These are phyloP conservation scores for Sinocyclocheilus maitianheensis DNA, from an alignment of 2,113 vertebrate species.

Conservation along the genomic window DNA sequence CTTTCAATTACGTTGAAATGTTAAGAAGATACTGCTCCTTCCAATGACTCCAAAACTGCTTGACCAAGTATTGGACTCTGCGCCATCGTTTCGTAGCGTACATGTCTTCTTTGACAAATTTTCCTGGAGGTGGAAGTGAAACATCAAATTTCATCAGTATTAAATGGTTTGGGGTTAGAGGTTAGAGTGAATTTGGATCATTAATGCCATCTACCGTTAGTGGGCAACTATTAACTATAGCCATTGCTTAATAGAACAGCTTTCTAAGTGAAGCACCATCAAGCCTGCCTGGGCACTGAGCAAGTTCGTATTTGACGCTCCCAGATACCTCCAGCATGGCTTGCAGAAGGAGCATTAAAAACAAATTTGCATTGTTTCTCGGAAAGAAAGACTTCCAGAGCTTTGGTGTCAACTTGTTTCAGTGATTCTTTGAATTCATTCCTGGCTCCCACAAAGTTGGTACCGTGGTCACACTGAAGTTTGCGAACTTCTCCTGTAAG, in stretches of 20 bases:
- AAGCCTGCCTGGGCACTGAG: conserved; percentile 1
- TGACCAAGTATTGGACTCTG: too few species aligned
- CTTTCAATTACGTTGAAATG: too few species aligned
- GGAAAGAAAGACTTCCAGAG: not conserved
- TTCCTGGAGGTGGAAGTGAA: not conserved
- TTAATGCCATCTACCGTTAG: not conserved
- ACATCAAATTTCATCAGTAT: not conserved
- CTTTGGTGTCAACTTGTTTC: not conserved
- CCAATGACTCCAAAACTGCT: too few species aligned
- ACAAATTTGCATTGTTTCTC: not conserved
- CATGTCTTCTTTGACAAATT: not conserved
- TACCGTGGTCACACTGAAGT: not conserved
- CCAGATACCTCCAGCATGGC: not conserved
- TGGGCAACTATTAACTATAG: not conserved
- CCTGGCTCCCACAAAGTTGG: not conserved
- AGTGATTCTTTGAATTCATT: not conserved
- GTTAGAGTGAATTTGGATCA: not conserved
- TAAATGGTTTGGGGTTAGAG: conserved; percentile 5
- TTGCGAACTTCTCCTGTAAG: not conserved
- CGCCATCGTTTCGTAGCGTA: too few species aligned
- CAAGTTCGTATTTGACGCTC: conserved; percentile 13
- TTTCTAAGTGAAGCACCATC: not conserved
- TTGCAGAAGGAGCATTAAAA: not conserved
- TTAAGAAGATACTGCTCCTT: too few species aligned
- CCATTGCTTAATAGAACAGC: not conserved